Percentiles rank a stretch among this genome's conserved stretches.
Conservation (phyloP, 2,113 vertebrate species). For the Craseonycteris thonglongyai region DNA sequence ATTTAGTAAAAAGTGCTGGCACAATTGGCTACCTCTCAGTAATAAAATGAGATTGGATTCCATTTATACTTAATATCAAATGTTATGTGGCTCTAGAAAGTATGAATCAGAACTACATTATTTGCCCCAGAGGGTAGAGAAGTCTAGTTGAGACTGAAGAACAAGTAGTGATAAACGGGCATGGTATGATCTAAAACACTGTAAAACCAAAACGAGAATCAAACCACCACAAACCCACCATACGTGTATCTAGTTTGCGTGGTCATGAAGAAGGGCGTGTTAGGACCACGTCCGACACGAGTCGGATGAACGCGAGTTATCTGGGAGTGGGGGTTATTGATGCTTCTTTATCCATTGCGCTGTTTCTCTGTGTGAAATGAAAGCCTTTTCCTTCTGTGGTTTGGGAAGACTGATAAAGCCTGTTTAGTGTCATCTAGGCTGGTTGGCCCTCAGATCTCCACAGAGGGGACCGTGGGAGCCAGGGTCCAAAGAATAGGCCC, state of each 20-base stretch:
- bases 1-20: background rate
- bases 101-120: background rate
- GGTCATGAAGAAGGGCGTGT: background rate
- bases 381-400: background rate
- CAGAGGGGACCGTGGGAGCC: background rate
- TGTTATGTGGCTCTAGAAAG: background rate
- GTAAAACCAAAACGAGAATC: background rate
- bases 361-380: background rate
- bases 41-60: background rate
- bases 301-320: background rate
- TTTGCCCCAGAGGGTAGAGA: background rate
- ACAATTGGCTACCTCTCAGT: background rate
- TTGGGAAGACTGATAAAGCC: background rate
- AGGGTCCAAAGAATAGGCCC: background rate
- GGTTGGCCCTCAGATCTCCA: background rate
- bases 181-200: background rate
- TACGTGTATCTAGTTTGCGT: background rate
- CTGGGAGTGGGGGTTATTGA: background rate
- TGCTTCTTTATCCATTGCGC: background rate
- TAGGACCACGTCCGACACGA: too few relatives aligned
- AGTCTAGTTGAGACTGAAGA: background rate
- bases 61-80: background rate
- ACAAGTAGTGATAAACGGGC: background rate
- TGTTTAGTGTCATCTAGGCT: background rate
- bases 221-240: background rate